A percentile compares a stretch with the other conserved stretches of the same genome.
phyloP scores from a whole-genome alignment of 2,888 invertebrate genomes.

The Zele albiditarsus region DNA sequence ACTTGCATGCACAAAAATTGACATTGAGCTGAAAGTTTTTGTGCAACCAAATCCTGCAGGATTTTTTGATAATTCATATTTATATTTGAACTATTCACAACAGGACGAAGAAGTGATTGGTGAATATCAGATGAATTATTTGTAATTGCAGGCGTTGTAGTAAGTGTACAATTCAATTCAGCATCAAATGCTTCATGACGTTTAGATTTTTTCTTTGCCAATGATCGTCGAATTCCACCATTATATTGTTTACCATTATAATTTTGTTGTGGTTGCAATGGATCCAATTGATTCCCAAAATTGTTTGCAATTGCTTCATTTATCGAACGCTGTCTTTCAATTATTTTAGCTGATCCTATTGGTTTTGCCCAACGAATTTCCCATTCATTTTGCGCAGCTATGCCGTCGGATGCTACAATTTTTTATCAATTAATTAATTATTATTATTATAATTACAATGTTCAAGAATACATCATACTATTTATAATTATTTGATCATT shows the following conservation, averaged over 20 bases:
- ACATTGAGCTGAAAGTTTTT: constrained; percentile 58
- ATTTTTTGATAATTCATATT: constrained; percentile 44
- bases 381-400: constrained; percentile 60
- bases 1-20: constrained; percentile 55
- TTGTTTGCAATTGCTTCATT: constrained; percentile 58
- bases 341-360: constrained; percentile 69
- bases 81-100: not conserved
- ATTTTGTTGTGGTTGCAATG: not conserved
- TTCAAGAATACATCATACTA: too few species aligned
- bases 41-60: constrained; percentile 56
- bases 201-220: constrained; percentile 35
- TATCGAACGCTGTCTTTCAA: constrained; percentile 64
- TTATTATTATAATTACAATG: too few species aligned
- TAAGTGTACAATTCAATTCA: not conserved
- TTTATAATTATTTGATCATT: too few species aligned
- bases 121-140: constrained; percentile 27
- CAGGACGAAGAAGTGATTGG: constrained; percentile 8
- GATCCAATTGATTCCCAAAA: not conserved
- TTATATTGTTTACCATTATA: not conserved
- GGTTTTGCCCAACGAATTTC: constrained; percentile 78
- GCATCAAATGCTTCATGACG: constrained; percentile 40
- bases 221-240: constrained; percentile 21
- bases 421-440: too few species aligned
- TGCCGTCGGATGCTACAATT: constrained; percentile 53
- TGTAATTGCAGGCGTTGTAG: not conserved